Base-by-base conservation (phyloP, 2,888 invertebrate species). In the Parthenolecanium corni region DNA sequence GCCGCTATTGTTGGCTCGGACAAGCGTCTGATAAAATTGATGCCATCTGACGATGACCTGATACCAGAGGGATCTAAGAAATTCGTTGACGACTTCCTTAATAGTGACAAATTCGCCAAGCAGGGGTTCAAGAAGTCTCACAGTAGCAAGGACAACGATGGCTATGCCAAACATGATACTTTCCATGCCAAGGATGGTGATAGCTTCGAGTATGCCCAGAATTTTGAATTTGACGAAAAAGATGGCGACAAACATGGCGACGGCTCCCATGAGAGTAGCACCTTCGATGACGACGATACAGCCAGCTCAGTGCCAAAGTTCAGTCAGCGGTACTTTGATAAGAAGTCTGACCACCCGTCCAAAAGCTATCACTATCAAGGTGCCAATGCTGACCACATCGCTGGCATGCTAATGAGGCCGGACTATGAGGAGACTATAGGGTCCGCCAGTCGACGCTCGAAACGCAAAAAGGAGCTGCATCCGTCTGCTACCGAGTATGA, bases 131-230 rank as follows among this genome's bases (percentile, higher is more conserved):
- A 65, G 58, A 49, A 49, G 52, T 64, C 64, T 5, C 85, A 85
- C 75, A 83, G 84, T 72, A 31, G 4, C 31, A 31, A 31, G 5
- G 31, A 31, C 31, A 9, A 4, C 9, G 31, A 31, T 9, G 31
- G 31, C 5, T 31, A 6, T 31, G 31, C 31, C 31, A 81, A 81
- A 68, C 82, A 80, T 69, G 85, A 84, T 73, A 81, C 83, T 54
- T 85, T 76, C 74, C 84, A 85, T 74, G 85, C 84, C 72, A 83
- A 82, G 71, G 82, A 81, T 40, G 83, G 84, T 0, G 85, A 85
- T 72, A 79, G 82, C 70, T 85, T 83, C 72, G 85, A 83, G 67
- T 80, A 82, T 54, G 85, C 76, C 70, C 85, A 85, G 1, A 76
- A 77, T 49, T 78, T 67, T n/a, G 69, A 69, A 18, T 72, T 68